A percentile compares a stretch with the other conserved stretches of the same genome.
Evolutionary conservation across 2,888 invertebrate species (phyloP).

Genomic region (Parelbella ahira): DNA sequence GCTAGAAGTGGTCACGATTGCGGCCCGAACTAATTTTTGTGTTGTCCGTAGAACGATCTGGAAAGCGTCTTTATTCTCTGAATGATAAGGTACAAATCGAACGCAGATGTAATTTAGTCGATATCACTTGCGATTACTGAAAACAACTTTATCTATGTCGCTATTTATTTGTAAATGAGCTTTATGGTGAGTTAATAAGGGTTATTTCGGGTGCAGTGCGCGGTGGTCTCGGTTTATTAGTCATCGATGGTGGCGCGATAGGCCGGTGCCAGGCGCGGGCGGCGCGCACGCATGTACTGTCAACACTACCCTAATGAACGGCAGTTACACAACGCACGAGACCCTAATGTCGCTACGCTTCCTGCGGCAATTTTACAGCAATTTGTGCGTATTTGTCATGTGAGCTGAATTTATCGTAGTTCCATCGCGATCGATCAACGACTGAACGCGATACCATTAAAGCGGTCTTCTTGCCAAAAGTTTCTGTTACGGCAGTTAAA

Average conservation of each 20-base stretch:
- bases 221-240: slow-evolving; percentile 64
- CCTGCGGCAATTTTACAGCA: slow-evolving; percentile 71
- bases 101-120: slow-evolving; percentile 43
- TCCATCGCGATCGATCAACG: slow-evolving; percentile 29
- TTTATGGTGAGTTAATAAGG: slow-evolving; percentile 26
- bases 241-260: slow-evolving; percentile 80
- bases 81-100: slow-evolving; percentile 41
- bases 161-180: slow-evolving; percentile 27
- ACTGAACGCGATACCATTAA: slow-evolving; percentile 14
- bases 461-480: slow-evolving; percentile 4
- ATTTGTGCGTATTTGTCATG: slow-evolving; percentile 79
- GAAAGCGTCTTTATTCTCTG: slow-evolving; percentile 43
- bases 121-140: slow-evolving; percentile 52
- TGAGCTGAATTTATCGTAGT: slow-evolving; percentile 66
- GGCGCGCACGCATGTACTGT: slow-evolving; percentile 78
- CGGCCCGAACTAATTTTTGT: slow-evolving; percentile 44
- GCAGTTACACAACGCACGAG: slow-evolving; percentile 78
- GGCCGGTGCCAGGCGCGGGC: slow-evolving; percentile 69
- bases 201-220: slow-evolving; percentile 27
- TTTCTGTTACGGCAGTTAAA: not conserved
- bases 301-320: slow-evolving; percentile 79
- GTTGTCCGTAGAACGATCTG: slow-evolving; percentile 26
- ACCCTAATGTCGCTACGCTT: slow-evolving; percentile 72
- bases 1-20: slow-evolving; percentile 76
- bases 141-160: slow-evolving; percentile 38